Percentiles rank a stretch among this genome's conserved stretches.
phyloP scores from a whole-genome alignment of 2,888 invertebrate species.

The Pemphredon lugubris region DNA sequence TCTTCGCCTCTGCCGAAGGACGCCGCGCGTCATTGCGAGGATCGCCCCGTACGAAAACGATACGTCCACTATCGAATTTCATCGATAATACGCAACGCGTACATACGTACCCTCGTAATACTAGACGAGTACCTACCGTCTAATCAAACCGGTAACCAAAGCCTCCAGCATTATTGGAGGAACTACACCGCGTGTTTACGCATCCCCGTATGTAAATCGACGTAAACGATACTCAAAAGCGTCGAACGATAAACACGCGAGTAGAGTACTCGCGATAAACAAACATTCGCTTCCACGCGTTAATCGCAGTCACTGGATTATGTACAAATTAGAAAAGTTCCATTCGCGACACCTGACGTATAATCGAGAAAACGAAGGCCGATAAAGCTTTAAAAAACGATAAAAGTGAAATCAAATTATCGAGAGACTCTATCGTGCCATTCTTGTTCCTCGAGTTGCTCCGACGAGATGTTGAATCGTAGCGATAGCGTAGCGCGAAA shows the following conservation, averaged over 20 bases:
- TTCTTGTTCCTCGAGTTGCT: neutral
- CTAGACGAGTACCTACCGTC: conserved; percentile 44
- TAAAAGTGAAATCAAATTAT: neutral
- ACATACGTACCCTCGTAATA: conserved; percentile 56
- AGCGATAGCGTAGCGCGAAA: neutral
- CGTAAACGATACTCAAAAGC: neutral
- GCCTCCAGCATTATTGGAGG: conserved; percentile 41
- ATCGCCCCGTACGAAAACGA: conserved; percentile 43
- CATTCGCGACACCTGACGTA: too few species aligned
- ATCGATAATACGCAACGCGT: conserved; percentile 40
- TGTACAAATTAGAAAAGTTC: too few species aligned
- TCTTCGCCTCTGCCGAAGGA: conserved; percentile 51
- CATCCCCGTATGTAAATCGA: conserved; percentile 11
- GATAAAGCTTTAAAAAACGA: neutral
- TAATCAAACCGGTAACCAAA: conserved; percentile 58
- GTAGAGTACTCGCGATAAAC: too few species aligned
- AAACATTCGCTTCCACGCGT: too few species aligned
- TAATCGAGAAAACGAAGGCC: too few species aligned
- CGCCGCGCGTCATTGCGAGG: conserved; percentile 17
- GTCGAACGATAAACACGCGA: neutral
- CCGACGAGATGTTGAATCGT: neutral
- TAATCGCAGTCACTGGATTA: too few species aligned
- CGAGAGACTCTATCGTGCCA: neutral
- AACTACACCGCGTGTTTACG: conserved; percentile 39
- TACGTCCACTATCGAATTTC: conserved; percentile 54